Base-by-base conservation (phyloP, 1,140 invertebrate species). In the Pachypsylla venusta region DNA sequence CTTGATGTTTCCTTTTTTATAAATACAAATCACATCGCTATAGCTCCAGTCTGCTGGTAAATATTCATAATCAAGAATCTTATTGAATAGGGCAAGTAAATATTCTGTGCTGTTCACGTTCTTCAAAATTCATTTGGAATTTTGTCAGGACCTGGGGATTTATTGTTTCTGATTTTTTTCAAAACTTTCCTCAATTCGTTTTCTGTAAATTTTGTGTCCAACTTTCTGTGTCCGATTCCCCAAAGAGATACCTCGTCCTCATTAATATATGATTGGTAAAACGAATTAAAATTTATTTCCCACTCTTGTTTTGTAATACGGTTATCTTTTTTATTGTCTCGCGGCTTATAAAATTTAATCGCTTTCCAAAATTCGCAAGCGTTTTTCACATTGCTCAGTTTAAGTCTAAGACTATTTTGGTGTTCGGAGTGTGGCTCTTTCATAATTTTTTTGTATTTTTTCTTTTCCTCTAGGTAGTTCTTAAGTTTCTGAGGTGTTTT, bases 321-420 rank as follows among this genome's bases (percentile, higher is more conserved):
- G n/a, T n/a, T n/a, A n/a, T n/a, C n/a, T n/a, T n/a, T n/a, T n/a
- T n/a, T n/a, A n/a, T n/a, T n/a, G n/a, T n/a, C n/a, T n/a, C n/a
- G n/a, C n/a, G n/a, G n/a, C 16, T 26, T 60, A 55, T 53, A 60
- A 20, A 22, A 20, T 30, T 60, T 60, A 7, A 60, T 53, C 22
- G 28, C 53, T 2, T 19, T 30, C 58, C 58, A 56, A 30, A 60
- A 60, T 2, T 56, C 26, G 14, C 19, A 19, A 12, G 58, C 14
- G 20, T 60, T 56, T 27, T 30, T 56, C 14, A 60, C 53, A 16
- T 30, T 48, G n/a, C 25, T 3, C 39, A 60, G 54, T 56, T 30
- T 60, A 13, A 53, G 40, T 25, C 24, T 54, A 25, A 59, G 20
- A 1, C 12, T 24, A 1, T 26, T 26, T 19, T 56, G 27, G 13